Percentiles rank a stretch among this genome's conserved stretches.
Evolutionary conservation across 2,113 vertebrate species (phyloP).

Genomic region (Bagarius yarrelli): DNA sequence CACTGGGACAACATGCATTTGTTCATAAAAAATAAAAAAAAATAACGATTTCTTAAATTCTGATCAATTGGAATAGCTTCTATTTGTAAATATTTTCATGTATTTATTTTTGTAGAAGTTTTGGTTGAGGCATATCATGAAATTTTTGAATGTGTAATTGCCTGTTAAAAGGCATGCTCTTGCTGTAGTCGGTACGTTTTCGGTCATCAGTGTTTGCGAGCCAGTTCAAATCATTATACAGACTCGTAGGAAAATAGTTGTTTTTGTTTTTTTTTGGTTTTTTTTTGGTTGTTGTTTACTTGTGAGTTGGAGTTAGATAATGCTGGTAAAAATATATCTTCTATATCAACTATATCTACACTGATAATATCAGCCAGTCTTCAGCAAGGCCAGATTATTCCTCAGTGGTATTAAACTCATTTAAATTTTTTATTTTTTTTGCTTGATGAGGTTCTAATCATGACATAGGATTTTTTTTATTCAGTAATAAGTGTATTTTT

Average conservation of each 20-base stretch:
- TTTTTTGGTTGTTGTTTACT: neutral
- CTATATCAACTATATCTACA: neutral
- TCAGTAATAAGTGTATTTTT: neutral
- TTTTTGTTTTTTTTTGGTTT: neutral
- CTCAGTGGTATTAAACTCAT: neutral
- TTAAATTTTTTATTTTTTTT: neutral
- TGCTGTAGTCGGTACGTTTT: neutral
- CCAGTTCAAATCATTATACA: conserved; percentile 16
- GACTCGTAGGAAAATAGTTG: neutral
- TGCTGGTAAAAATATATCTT: neutral
- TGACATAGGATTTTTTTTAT: neutral
- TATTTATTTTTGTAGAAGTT: conserved; percentile 51
- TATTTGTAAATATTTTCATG: conserved; percentile 43
- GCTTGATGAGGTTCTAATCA: neutral
- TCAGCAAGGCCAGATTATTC: neutral
- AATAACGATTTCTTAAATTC: conserved; percentile 5
- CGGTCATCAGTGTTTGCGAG: conserved; percentile 25
- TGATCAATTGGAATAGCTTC: conserved; percentile 20
- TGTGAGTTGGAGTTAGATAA: neutral
- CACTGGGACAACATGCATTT: conserved; percentile 35
- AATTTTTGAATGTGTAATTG: conserved; percentile 14
- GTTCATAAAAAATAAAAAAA: neutral
- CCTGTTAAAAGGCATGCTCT: conserved; percentile 28
- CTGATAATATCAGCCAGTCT: neutral
- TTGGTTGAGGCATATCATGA: conserved; percentile 32